Base-by-base conservation (phyloP, 2,797 vertebrate genomes). In the Enteromius thamalakanensis region DNA sequence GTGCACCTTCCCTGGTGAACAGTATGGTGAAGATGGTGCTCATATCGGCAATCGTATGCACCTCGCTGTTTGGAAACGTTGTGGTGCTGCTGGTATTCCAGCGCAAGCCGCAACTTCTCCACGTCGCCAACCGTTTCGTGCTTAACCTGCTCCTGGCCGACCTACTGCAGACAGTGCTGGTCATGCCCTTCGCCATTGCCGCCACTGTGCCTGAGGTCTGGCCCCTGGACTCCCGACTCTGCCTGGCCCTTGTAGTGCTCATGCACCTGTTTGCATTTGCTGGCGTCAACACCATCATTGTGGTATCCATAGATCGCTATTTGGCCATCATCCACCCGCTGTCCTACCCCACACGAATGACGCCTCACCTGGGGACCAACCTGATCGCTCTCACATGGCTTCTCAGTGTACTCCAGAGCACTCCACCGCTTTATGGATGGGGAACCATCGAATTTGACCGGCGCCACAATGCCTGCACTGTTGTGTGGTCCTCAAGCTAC, bases 221-320 rank as follows among this genome's bases (percentile, higher is more conserved):
- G 95, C 96, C 96, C 29, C 91, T 97, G 89, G 95, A 96, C 65
- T 89, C 89, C 4, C 92, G 95, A 3, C 92, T 97, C 81, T 97
- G 96, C 90, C 95, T 95, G 21, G 95, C 94, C 11, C 90, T 97
- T 78, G 95, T 97, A 86, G 96, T 95, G 88, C 95, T 97, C 81
- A 96, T 96, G 94, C 97, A 97, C 90, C 93, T 97, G n/a, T 97
- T 97, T 12, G 96, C 97, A 1, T 97, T 97, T 3, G 92, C 96
- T 0, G 95, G 96, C 1, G 96, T 96, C 81, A 97, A 97, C 90
- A 97, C 96, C 82, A 97, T 97, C 34, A 94, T 96, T 0, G 95
- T 97, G 4, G 96, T 97, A 60, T 97, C 96, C 0, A 92, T 97
- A 79, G 96, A 97, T 85, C 95, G 96, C 83, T 97, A 97, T 90